Percentiles rank a stretch among this genome's conserved stretches.
Evolutionary conservation across 1,140 invertebrate genomes (phyloP).

Genomic region (Caligus rogercresseyi): DNA sequence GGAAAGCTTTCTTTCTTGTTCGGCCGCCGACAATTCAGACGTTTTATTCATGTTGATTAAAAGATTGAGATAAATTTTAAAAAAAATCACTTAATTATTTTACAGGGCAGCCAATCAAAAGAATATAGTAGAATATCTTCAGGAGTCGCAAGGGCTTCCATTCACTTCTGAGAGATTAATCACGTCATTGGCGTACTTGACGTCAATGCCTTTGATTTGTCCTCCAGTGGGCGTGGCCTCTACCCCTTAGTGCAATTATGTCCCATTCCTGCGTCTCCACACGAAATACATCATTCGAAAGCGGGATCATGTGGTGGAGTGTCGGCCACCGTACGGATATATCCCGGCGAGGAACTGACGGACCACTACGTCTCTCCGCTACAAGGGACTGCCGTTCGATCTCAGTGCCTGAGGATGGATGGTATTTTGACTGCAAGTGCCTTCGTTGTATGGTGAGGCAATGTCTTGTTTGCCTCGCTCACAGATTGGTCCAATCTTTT

Average conservation of each 20-base stretch:
- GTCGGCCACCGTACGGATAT: background rate
- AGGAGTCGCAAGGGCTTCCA: background rate
- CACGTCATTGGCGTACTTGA: conserved; percentile 5
- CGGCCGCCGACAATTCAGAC: too few relatives aligned
- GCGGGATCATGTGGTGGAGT: background rate
- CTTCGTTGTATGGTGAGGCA: background rate
- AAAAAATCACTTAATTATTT: too few relatives aligned
- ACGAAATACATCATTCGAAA: background rate
- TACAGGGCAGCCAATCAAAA: background rate
- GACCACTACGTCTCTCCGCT: conserved; percentile 5
- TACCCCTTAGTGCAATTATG: background rate
- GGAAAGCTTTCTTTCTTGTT: background rate
- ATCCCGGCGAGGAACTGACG: background rate
- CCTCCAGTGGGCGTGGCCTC: conserved; percentile 1
- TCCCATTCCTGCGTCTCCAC: conserved; percentile 4
- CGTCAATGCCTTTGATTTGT: conserved; percentile 11
- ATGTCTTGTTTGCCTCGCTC: background rate
- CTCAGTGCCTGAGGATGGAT: background rate
- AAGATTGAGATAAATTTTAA: too few relatives aligned
- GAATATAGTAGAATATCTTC: conserved; percentile 4
- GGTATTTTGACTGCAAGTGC: conserved; percentile 13
- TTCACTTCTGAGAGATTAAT: background rate
- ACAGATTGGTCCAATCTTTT: too few relatives aligned
- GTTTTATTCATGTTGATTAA: too few relatives aligned
- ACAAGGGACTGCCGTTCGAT: background rate